These are phyloP conservation scores for Leptocoma aspasia DNA, from an alignment of 2,113 vertebrate genomes.

Conservation along the genomic window DNA sequence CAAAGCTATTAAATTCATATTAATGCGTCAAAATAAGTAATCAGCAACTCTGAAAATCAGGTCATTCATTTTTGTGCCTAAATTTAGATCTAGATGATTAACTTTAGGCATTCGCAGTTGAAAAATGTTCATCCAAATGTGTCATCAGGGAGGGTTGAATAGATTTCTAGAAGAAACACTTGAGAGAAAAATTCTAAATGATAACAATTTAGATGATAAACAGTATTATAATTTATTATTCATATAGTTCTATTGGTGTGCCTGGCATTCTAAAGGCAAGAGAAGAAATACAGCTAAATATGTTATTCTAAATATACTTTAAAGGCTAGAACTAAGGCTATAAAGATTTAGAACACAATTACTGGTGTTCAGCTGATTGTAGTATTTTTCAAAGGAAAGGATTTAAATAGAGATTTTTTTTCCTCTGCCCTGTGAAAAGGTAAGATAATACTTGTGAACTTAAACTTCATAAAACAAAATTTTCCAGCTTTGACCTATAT, in stretches of 20 bases:
- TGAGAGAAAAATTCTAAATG: conserved; percentile 36
- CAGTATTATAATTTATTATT: conserved; percentile 58
- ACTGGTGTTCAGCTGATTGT: not conserved
- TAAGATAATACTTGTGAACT: not conserved
- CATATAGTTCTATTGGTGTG: conserved; percentile 45
- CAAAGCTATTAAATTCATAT: conserved; percentile 49
- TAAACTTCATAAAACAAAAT: not conserved
- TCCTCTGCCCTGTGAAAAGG: not conserved
- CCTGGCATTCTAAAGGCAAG: conserved; percentile 27
- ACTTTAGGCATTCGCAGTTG: conserved; percentile 53
- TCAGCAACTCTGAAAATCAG: conserved; percentile 47
- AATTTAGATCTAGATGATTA: conserved; percentile 57
- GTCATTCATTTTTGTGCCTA: conserved; percentile 49
- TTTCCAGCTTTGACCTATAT: not conserved
- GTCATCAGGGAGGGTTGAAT: conserved; percentile 32
- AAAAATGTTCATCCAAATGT: conserved; percentile 62
- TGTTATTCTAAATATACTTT: conserved; percentile 35
- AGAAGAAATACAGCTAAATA: conserved; percentile 34
- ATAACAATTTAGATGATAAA: conserved; percentile 58
- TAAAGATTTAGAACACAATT: conserved; percentile 42
- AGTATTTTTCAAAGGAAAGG: not conserved
- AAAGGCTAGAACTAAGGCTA: conserved; percentile 10
- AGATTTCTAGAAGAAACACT: conserved; percentile 54
- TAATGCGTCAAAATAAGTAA: conserved; percentile 46
- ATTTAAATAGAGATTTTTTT: not conserved